Evolutionary conservation across 2,888 invertebrate species (phyloP).

Genomic region (Philereme vetulata): DNA sequence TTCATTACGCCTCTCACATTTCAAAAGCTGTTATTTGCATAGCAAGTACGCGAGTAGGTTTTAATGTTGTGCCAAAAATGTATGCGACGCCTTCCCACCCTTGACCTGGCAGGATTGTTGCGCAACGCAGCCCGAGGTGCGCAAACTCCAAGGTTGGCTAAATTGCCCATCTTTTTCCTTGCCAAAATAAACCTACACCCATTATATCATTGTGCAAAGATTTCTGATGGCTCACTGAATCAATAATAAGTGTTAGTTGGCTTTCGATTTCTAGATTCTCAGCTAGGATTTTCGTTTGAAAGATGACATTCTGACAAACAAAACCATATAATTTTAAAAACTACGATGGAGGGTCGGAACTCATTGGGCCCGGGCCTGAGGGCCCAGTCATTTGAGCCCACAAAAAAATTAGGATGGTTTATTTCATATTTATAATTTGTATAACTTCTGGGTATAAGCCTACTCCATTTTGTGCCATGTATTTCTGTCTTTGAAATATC

Average conservation of each 20-base stretch:
- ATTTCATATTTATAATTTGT: no score
- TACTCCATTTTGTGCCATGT: no score
- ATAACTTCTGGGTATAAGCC: no score
- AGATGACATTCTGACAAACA: no score
- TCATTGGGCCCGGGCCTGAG: no score
- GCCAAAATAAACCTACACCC: conserved; percentile 50
- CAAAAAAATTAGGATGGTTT: no score
- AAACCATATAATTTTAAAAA: no score
- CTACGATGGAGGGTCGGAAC: no score
- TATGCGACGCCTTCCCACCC: conserved; percentile 71
- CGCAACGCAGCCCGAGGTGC: conserved; percentile 67
- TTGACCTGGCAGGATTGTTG: conserved; percentile 68
- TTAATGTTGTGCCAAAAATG: conserved; percentile 65
- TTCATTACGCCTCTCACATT: conserved; percentile 38
- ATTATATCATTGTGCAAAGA: conserved; percentile 5
- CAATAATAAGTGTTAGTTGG: background rate
- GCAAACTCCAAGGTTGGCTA: conserved; percentile 60
- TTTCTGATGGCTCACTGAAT: background rate
- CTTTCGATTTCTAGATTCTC: no score
- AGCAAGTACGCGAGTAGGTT: conserved; percentile 55
- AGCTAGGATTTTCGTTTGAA: no score
- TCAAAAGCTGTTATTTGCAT: conserved; percentile 56
- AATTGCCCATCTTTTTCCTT: conserved; percentile 67
- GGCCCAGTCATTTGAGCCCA: no score
- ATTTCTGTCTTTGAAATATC: no score